Evolutionary conservation across 1,140 invertebrate genomes (phyloP), one percentile per base, ranked within the genome.

Genomic region (Myzus persicae): DNA sequence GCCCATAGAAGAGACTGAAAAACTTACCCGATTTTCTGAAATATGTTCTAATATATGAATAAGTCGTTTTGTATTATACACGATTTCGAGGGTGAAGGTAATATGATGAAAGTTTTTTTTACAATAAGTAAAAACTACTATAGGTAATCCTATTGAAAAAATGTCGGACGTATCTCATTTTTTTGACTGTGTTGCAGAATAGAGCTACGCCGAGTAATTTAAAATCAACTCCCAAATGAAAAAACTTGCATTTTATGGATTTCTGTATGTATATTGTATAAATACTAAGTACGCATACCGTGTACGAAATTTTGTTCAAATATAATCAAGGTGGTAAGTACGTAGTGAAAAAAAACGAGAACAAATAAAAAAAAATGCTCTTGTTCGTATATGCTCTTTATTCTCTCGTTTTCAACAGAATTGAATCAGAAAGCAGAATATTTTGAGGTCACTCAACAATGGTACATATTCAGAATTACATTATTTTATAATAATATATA

Each of bases 91-190:
- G 40, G 26, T 42, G 24, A 42, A 42, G 24, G 82, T 84, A 84
- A 82, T 82, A 82, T 26, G 40, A 84, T 84, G 38, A 84, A 84
- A 84, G 82, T 84, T 84, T 84, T 84, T 84, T 18, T 81, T 84
- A 38, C 59, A 76, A 76, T n/a, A 26, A 84, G 38, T 40, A 40
- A 82, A 82, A 40, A 8, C 38, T 40, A 84, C 82, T 84, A 8
- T 76, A 76, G 59, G 59, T 42, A 31, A 84, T 84, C 24, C 24
- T 14, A 84, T 84, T 24, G 9, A 84, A 84, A 84, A 84, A 40
- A 84, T 84, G 8, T 84, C 22, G 38, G 82, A 84, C 38, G 38
- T 84, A 26, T 40, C 82, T 38, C 18, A 24, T 40, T 84, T 84
- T 84, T 26, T 84, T 2, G 22, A 84, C 59, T 76, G 5, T 40